Conservation (phyloP, 2,797 vertebrate genomes). For the Acanthurus tractus region DNA sequence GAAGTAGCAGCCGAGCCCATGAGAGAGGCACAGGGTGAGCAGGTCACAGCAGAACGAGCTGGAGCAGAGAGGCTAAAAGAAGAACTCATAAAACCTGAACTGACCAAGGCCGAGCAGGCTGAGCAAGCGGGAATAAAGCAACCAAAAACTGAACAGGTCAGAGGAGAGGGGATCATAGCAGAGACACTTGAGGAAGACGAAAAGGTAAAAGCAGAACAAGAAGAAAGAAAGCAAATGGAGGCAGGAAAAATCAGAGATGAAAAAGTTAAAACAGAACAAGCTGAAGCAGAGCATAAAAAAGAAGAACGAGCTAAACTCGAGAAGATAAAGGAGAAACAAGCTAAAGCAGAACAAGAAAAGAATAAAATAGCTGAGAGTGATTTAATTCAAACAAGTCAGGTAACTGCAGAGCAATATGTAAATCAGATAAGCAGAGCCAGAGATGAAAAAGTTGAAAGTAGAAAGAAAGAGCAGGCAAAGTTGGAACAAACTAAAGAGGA, state of each 20-base stretch:
- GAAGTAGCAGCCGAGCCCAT: constrained; percentile 33
- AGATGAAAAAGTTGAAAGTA: constrained; percentile 17
- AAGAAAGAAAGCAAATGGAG: constrained; percentile 21
- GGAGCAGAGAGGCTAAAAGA: constrained; percentile 57
- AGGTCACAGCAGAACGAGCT: constrained; percentile 53
- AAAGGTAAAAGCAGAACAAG: constrained; percentile 29
- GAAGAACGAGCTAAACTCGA: constrained; percentile 26
- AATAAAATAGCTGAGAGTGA: constrained; percentile 14
- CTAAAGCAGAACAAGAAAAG: constrained; percentile 34
- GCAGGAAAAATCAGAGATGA: constrained; percentile 43
- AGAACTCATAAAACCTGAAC: constrained; percentile 60
- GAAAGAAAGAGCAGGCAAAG: constrained; percentile 33
- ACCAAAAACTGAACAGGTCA: constrained; percentile 45
- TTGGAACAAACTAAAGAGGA: constrained; percentile 35
- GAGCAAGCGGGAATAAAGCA: constrained; percentile 39
- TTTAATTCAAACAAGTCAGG: background rate
- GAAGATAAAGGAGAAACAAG: constrained; percentile 26
- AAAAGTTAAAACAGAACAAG: constrained; percentile 47
- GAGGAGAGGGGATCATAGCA: constrained; percentile 39
- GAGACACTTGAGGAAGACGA: constrained; percentile 44
- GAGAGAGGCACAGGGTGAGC: constrained; percentile 46
- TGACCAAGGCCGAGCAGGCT: constrained; percentile 19
- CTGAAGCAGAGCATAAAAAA: constrained; percentile 35
- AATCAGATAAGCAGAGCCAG: background rate
- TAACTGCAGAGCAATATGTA: constrained; percentile 23